phyloP scores from a whole-genome alignment of 2,888 invertebrate species.

The Subacronicta megacephala region DNA sequence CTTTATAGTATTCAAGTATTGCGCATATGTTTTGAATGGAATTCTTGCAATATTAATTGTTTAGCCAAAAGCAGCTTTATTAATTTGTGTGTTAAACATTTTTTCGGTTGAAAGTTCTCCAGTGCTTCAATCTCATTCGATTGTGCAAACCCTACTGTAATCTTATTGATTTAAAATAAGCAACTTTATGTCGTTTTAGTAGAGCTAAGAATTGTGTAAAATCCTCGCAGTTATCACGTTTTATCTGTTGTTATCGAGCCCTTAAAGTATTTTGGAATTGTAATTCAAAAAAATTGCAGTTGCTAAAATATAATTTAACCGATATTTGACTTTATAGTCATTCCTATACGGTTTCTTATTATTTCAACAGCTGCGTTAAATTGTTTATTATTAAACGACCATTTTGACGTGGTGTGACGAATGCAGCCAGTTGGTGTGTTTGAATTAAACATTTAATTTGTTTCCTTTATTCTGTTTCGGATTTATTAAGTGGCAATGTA shows the following conservation, averaged over 20 bases:
- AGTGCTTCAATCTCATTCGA: not conserved
- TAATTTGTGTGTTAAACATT: fast-evolving
- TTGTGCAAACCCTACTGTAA: conserved; percentile 5
- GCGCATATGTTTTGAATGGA: conserved; percentile 75
- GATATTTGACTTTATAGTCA: not conserved
- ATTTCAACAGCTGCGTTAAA: conserved; percentile 2
- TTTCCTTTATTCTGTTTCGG: conserved; percentile 78
- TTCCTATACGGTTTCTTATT: not conserved
- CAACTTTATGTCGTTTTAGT: fast-evolving
- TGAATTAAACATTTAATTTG: conserved; percentile 88
- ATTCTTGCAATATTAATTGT: conserved; percentile 26
- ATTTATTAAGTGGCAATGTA: conserved; percentile 72
- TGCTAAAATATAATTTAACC: not conserved
- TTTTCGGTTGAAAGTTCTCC: not conserved
- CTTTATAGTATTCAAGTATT: conserved; percentile 71
- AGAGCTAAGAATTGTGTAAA: not conserved
- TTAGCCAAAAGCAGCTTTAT: conserved; percentile 6
- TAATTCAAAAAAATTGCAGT: conserved; percentile 12
- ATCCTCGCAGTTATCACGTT: not conserved
- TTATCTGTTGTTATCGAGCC: not conserved
- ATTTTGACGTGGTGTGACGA: conserved; percentile 73
- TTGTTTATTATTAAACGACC: conserved; percentile 42
- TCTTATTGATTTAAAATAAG: not conserved
- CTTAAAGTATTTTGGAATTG: conserved; percentile 19
- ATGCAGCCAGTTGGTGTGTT: conserved; percentile 80